Base-by-base conservation (phyloP, 2,797 vertebrate species). In the Corythornis leucogaster region DNA sequence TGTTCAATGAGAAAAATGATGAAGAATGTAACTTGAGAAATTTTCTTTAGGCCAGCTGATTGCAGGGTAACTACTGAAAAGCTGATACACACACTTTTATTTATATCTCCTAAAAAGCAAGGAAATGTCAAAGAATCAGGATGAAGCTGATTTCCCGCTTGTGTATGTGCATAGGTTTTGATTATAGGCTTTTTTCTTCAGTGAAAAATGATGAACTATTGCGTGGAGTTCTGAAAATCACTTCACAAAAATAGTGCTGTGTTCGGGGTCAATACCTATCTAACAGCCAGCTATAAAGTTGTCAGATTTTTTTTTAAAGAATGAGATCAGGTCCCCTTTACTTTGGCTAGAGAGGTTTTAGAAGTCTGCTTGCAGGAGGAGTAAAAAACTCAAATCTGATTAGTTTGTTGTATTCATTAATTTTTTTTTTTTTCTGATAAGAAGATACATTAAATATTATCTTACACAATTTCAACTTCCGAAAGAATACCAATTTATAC, bases 21-120 rank as follows among this genome's bases (percentile, higher is more conserved):
- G 42, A 88, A 94, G 87, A 91, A 80, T 40, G n/a, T 62, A 91
- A 86, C 90, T 88, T 73, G 22, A 40, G 84, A 92, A 93, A 95
- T 80, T 87, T 74, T 95, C 94, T 96, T 95, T 95, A 96, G 91
- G 94, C 87, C 90, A 95, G 74, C 53, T 97, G 84, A 97, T 96
- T 92, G 93, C 95, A 97, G 90, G 77, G 78, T 93, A 86, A 93
- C 68, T 85, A 93, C 69, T 79, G 89, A 96, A 96, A 93, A 84
- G 50, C 81, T 96, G 85, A 95, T 81, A 95, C 7, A 86, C 64
- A 74, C 70, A 89, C 50, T 93, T 95, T 94, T 89, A 95, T 94
- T 96, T 96, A 90, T 92, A 95, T 90, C 89, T 85, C 58, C 59
- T 94, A 81, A 93, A 92, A 90, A 82, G 80, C 75, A 92, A 94